A percentile compares a stretch with the other conserved stretches of the same genome.
Evolutionary conservation across 1,140 invertebrate genomes (phyloP).

Genomic region (Papilio xuthus): DNA sequence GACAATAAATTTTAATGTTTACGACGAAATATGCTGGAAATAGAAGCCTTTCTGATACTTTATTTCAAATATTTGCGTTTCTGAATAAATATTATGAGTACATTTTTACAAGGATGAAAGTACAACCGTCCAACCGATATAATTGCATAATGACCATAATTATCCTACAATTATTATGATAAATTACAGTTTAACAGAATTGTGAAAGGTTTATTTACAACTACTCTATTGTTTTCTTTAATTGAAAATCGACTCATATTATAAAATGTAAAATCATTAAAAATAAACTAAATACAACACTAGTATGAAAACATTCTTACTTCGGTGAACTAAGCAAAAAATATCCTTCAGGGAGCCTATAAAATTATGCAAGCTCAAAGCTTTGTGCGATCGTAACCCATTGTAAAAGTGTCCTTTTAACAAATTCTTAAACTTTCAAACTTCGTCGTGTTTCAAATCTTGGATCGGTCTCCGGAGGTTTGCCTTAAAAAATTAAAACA

Average conservation of each 20-base stretch:
- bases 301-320: slow-evolving; percentile 5
- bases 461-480: slow-evolving; percentile 69
- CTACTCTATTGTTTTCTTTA: no score
- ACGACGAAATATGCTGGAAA: slow-evolving; percentile 60
- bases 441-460: slow-evolving; percentile 69
- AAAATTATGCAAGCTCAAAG: slow-evolving; percentile 73
- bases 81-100: not conserved
- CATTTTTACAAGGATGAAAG: not conserved
- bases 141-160: no score
- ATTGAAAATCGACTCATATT: no score
- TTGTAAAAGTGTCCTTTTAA: slow-evolving; percentile 78
- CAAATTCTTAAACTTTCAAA: slow-evolving; percentile 75
- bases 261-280: not conserved
- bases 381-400: slow-evolving; percentile 72
- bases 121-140: no score
- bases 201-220: not conserved
- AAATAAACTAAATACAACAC: not conserved
- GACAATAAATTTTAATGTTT: slow-evolving; percentile 79
- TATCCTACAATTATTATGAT: no score
- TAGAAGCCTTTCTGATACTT: slow-evolving; percentile 4
- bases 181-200: not conserved
- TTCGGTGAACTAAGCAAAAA: slow-evolving; percentile 37
- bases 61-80: slow-evolving; percentile 12
- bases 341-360: slow-evolving; percentile 57
- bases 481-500: slow-evolving; percentile 75